Evolutionary conservation across 2,888 invertebrate genomes (phyloP), one percentile per base, ranked within the genome.

Genomic region (Parascotia fuliginaria): DNA sequence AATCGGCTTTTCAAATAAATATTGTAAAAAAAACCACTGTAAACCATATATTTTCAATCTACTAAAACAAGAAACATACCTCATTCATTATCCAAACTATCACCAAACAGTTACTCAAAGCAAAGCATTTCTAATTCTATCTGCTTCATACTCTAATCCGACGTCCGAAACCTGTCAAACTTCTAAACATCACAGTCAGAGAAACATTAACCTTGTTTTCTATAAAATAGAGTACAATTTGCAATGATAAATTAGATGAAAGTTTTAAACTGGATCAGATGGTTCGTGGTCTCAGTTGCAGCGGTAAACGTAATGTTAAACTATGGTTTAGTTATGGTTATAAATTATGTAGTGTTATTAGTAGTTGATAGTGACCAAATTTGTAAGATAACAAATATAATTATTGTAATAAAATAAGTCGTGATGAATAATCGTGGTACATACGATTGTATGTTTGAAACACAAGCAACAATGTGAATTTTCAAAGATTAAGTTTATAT

Each of bases 151-250:
- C 59, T 55, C 51, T 62, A 65, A 69, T 67, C 64, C 47, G 54
- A 49, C 54, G 46, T 65, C 51, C 39, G 32, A 67, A 34, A 50
- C 43, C 60, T 63, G 67, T 70, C 73, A 67, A 73, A 74, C 60
- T 74, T 66, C 41, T 37, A 53, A 58, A 52, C 42, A 31, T 15
- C 42, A 31, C 42, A 29, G 50, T 42, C 37, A 47, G 3, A 5
- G 28, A 31, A 69, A 62, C 46, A 53, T 28, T 31, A 39, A 9
- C 28, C 11, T 42, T 68, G 24, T 45, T 2, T 3, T 0, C 11
- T 28, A 4, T 2, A 7, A 0, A 1, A 29, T 41, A 62, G 38
- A 52, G 52, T 48, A 22, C 38, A 42, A 41, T 48, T 58, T 66
- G 15, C 37, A 7, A 2, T 55, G 46, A 53, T 40, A 49, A 47